phyloP scores from a whole-genome alignment of 2,113 vertebrate genomes.

The Ifrita kowaldi region DNA sequence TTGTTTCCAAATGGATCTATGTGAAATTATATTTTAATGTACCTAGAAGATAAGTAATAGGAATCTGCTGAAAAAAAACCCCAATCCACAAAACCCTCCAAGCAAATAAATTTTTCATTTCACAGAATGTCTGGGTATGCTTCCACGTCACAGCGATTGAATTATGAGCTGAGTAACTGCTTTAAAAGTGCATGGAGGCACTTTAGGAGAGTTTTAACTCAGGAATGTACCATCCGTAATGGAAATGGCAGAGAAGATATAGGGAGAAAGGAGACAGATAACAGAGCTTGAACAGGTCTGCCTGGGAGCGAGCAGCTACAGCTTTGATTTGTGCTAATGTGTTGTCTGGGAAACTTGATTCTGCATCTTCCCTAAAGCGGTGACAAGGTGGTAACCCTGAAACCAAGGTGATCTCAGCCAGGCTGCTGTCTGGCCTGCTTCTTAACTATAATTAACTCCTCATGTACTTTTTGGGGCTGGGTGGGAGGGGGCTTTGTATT shows the following conservation, averaged over 20 bases:
- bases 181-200: background rate
- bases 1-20: background rate
- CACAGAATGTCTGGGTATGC: background rate
- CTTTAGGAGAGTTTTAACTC: background rate
- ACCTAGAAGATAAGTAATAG: background rate
- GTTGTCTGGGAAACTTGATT: background rate
- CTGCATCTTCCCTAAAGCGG: background rate
- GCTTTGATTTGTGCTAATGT: background rate
- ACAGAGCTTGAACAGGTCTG: background rate
- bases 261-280: background rate
- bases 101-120: constrained; percentile 15
- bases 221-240: background rate
- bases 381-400: background rate
- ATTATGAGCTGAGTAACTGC: background rate
- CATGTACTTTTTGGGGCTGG: background rate
- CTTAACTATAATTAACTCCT: background rate
- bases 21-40: background rate
- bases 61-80: background rate
- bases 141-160: background rate
- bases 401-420: background rate
- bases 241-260: background rate
- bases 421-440: background rate
- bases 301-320: background rate
- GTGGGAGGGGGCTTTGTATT: too few relatives aligned
- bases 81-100: background rate